Percentiles rank a stretch among this genome's conserved stretches.
Evolutionary conservation across 2,113 vertebrate genomes (phyloP).

Genomic region (Phainopepla nitens): DNA sequence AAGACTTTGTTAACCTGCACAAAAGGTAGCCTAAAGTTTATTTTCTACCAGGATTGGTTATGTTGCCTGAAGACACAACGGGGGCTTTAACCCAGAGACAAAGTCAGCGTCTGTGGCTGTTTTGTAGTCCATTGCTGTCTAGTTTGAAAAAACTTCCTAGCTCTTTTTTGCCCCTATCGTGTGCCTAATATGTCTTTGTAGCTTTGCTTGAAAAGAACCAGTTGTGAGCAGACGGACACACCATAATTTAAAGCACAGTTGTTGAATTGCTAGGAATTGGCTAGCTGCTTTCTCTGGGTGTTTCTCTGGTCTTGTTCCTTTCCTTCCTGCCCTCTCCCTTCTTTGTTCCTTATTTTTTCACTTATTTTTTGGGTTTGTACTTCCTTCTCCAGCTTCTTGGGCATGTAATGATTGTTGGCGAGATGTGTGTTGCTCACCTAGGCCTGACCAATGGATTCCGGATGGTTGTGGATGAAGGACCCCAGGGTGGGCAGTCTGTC

Average conservation of each 20-base stretch:
- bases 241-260: not conserved
- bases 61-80: too few species aligned
- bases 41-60: too few species aligned
- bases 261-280: not conserved
- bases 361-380: not conserved
- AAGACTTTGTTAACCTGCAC: too few species aligned
- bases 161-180: too few species aligned
- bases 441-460: not conserved
- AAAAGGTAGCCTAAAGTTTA: too few species aligned
- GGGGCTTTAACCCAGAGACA: too few species aligned
- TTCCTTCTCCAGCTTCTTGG: not conserved
- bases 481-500: not conserved
- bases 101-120: too few species aligned
- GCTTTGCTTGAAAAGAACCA: too few species aligned
- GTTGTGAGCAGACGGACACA: too few species aligned
- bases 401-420: not conserved
- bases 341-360: not conserved
- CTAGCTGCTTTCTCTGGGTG: not conserved
- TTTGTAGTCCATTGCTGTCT: too few species aligned
- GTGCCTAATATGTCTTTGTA: too few species aligned
- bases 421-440: not conserved
- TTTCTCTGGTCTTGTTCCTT: not conserved
- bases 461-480: not conserved
- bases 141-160: too few species aligned
- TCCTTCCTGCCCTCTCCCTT: not conserved